Percentiles rank a stretch among this genome's conserved stretches.
phyloP scores from a whole-genome alignment of 2,113 vertebrate species.

The Pluvianellus socialis region DNA sequence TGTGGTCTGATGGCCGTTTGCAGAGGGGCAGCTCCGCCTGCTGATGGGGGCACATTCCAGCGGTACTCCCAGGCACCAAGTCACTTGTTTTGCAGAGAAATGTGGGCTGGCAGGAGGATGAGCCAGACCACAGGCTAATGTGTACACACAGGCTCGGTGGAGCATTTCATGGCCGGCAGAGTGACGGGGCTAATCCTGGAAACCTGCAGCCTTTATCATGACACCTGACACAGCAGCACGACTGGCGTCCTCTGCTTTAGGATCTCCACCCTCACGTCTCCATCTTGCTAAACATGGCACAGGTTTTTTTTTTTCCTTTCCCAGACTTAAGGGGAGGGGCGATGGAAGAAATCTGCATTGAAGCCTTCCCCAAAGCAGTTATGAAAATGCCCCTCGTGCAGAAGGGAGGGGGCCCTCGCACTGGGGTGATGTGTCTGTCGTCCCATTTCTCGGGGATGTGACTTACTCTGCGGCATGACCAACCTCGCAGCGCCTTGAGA shows the following conservation, averaged over 20 bases:
- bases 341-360: neutral
- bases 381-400: neutral
- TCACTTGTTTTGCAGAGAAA: neutral
- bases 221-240: neutral
- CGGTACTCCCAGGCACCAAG: neutral
- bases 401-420: neutral
- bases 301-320: neutral
- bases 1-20: rapidly evolving
- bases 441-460: neutral
- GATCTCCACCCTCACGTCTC: rapidly evolving
- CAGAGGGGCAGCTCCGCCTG: rapidly evolving
- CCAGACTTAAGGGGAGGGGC: neutral
- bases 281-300: neutral
- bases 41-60: rapidly evolving
- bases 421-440: neutral
- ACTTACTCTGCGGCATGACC: neutral
- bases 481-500: neutral
- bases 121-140: neutral
- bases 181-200: neutral
- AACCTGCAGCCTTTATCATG: neutral
- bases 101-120: neutral
- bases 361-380: neutral
- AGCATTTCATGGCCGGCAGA: neutral
- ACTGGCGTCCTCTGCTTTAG: neutral
- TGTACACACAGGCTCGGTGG: neutral